phyloP scores from a whole-genome alignment of 2,888 invertebrate species.

The Tachina fera region DNA sequence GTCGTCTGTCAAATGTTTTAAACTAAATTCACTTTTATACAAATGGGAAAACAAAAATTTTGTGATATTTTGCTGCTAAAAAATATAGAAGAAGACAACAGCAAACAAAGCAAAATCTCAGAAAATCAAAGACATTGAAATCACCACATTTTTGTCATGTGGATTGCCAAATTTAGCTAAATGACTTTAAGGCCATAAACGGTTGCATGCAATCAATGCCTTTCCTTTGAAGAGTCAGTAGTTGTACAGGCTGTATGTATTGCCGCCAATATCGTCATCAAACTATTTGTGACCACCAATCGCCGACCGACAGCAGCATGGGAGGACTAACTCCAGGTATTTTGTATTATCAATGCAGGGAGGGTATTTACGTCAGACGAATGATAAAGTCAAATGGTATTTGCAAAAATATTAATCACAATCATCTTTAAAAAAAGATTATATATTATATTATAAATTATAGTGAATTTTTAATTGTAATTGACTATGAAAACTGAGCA shows the following conservation, averaged over 20 bases:
- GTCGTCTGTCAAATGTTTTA: conserved; percentile 5
- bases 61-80: conserved; percentile 8
- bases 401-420: conserved; percentile 70
- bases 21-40: background rate
- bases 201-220: conserved; percentile 27
- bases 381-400: conserved; percentile 68
- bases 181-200: conserved; percentile 67
- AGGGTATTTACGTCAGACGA: conserved; percentile 61
- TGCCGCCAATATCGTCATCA: conserved; percentile 25
- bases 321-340: conserved; percentile 2
- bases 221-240: conserved; percentile 35
- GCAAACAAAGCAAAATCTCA: conserved; percentile 35
- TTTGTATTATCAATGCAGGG: conserved; percentile 45
- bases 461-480: conserved; percentile 49
- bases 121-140: conserved; percentile 54
- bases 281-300: conserved; percentile 40
- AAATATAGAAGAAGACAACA: conserved; percentile 7
- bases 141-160: conserved; percentile 68
- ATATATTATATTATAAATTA: conserved; percentile 31
- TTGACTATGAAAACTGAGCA: conserved; percentile 14
- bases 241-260: background rate
- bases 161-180: conserved; percentile 66
- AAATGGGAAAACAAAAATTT: background rate
- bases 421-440: conserved; percentile 36
- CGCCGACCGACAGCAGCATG: background rate